phyloP scores from a whole-genome alignment of 2,888 invertebrate species.

The Anoplius nigerrimus region DNA sequence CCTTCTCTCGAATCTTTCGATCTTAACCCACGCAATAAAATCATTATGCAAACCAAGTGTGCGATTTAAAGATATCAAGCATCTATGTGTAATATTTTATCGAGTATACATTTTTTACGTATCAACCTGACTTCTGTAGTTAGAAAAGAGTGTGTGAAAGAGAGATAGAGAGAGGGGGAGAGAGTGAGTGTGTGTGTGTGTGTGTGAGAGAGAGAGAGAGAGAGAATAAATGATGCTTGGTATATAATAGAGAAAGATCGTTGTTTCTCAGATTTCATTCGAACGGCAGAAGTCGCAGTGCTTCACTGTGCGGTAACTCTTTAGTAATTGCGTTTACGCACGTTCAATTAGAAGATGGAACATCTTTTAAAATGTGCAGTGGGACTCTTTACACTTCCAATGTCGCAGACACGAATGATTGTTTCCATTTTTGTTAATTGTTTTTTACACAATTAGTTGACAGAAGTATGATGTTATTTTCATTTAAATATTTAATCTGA shows the following conservation, averaged over 20 bases:
- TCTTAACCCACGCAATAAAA: constrained; percentile 43
- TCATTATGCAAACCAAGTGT: constrained; percentile 36
- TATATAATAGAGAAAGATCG: constrained; percentile 14
- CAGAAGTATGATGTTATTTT: constrained; percentile 40
- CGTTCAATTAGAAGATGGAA: too few species aligned
- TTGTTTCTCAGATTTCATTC: constrained; percentile 32
- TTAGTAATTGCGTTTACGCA: too few species aligned
- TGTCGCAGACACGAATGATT: constrained; percentile 36
- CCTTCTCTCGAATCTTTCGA: constrained; percentile 41
- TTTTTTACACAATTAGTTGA: constrained; percentile 40
- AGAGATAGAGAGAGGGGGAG: too few species aligned
- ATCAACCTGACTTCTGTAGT: neutral
- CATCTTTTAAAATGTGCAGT: neutral
- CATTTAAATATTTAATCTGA: constrained; percentile 26
- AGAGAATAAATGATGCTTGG: too few species aligned
- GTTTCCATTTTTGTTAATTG: constrained; percentile 30
- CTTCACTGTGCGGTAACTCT: too few species aligned
- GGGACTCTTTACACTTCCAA: constrained; percentile 21
- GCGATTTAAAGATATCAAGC: constrained; percentile 28
- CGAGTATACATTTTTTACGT: constrained; percentile 23
- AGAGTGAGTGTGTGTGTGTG: too few species aligned
- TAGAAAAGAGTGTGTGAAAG: constrained; percentile 1
- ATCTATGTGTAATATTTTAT: constrained; percentile 37
- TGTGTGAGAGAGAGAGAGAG: constrained; percentile 9
- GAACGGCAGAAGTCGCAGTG: constrained; percentile 3